Percentiles rank a stretch among this genome's conserved stretches.
Conservation (phyloP, 2,113 vertebrate genomes). For the Catharus minimus region DNA sequence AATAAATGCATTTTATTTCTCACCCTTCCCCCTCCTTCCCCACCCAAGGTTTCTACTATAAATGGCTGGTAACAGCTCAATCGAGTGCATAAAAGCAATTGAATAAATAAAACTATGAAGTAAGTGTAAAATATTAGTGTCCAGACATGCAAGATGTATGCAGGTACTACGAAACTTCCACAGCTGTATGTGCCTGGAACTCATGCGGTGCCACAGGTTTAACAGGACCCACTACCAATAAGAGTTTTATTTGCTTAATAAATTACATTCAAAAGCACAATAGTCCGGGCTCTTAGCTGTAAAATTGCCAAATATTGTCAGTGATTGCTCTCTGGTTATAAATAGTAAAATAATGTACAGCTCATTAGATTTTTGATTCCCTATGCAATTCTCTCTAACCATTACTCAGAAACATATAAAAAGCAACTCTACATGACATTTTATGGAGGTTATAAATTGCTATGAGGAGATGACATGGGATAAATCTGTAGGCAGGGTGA, state of each 20-base stretch:
- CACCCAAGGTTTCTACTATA: slow-evolving; percentile 65
- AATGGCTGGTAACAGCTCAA: slow-evolving; percentile 73
- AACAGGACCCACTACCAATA: slow-evolving; percentile 76
- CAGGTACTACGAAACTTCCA: slow-evolving; percentile 69
- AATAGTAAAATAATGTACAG: slow-evolving; percentile 82
- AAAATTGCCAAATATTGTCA: slow-evolving; percentile 85
- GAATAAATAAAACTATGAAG: slow-evolving; percentile 81
- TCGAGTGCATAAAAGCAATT: slow-evolving; percentile 73
- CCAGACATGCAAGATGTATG: slow-evolving; percentile 75
- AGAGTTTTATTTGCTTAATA: slow-evolving; percentile 85
- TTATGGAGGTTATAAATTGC: slow-evolving; percentile 83
- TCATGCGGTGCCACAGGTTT: slow-evolving; percentile 69
- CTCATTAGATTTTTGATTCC: slow-evolving; percentile 82
- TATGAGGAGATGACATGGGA: slow-evolving; percentile 82
- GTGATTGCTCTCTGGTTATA: slow-evolving; percentile 78
- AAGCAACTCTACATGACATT: slow-evolving; percentile 75
- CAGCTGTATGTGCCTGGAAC: slow-evolving; percentile 69
- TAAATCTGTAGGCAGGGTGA: slow-evolving; percentile 79
- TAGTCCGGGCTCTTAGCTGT: slow-evolving; percentile 75
- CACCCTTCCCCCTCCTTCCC: slow-evolving; percentile 9
- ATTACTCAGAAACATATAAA: slow-evolving; percentile 82
- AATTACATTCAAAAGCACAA: slow-evolving; percentile 86
- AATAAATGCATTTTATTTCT: slow-evolving; percentile 71
- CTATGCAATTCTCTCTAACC: slow-evolving; percentile 76
- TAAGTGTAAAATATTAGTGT: slow-evolving; percentile 85